A percentile compares a stretch with the other conserved stretches of the same genome.
Conservation (phyloP, 2,113 vertebrate species). For the Oncorhynchus mykiss region DNA sequence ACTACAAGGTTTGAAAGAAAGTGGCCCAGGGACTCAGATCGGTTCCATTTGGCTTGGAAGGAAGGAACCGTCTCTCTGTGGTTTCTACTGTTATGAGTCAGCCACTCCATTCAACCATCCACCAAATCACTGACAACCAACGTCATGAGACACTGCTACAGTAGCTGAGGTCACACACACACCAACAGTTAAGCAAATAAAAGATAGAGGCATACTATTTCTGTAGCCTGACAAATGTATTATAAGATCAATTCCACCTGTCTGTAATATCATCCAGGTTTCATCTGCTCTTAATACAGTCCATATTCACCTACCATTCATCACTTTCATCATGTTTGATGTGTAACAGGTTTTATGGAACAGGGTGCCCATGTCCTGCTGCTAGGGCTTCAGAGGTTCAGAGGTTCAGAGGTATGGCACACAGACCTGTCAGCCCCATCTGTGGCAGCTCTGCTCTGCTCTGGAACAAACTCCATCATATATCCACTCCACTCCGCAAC, state of each 20-base stretch:
- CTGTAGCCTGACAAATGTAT: constrained; percentile 10
- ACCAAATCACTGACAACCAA: constrained; percentile 50
- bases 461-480: constrained; percentile 1
- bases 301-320: constrained; percentile 24
- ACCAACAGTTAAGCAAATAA: background rate
- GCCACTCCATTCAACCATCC: constrained; percentile 59
- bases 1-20: constrained; percentile 6
- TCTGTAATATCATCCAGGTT: constrained; percentile 9
- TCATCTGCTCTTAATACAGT: constrained; percentile 23
- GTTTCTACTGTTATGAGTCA: constrained; percentile 66
- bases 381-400: background rate
- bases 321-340: constrained; percentile 27
- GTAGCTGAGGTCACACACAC: constrained; percentile 40
- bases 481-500: background rate
- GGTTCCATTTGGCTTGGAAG: background rate
- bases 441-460: constrained; percentile 1
- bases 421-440: background rate
- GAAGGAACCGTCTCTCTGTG: constrained; percentile 48
- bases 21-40: background rate
- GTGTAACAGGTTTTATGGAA: constrained; percentile 20
- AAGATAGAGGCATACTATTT: background rate
- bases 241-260: constrained; percentile 23
- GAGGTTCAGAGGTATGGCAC: background rate
- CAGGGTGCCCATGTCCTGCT: background rate
- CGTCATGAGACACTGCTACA: constrained; percentile 55